phyloP scores from a whole-genome alignment of 2,113 vertebrate genomes.

The Microtus montanus region DNA sequence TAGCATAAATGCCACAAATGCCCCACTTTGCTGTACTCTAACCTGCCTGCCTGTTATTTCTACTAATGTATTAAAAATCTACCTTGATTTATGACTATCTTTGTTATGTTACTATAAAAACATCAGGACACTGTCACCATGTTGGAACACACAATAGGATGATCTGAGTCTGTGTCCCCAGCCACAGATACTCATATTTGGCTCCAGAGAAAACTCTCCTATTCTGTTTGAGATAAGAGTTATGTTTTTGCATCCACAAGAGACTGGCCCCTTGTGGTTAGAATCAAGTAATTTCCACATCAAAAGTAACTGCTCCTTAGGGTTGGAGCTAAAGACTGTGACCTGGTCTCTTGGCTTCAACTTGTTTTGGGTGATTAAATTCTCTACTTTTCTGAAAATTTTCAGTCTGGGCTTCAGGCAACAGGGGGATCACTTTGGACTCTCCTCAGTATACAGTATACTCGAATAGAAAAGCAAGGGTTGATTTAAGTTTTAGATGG shows the following conservation, averaged over 20 bases:
- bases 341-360: background rate
- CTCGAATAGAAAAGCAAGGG: background rate
- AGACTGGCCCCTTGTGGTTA: background rate
- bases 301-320: background rate
- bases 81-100: background rate
- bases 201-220: background rate
- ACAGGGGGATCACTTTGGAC: background rate
- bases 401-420: background rate
- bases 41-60: background rate
- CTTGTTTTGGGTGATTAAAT: background rate
- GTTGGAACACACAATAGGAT: background rate
- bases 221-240: background rate
- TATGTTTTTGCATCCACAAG: background rate
- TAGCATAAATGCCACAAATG: background rate
- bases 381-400: constrained; percentile 2
- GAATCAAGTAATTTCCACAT: background rate
- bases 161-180: background rate
- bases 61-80: background rate
- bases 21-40: background rate
- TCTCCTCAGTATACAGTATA: background rate
- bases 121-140: background rate
- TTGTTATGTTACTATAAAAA: background rate
- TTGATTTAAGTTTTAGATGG: background rate
- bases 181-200: background rate
- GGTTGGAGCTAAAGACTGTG: background rate